Base-by-base conservation (phyloP, 2,113 vertebrate genomes). In the Oxyruncus cristatus region DNA sequence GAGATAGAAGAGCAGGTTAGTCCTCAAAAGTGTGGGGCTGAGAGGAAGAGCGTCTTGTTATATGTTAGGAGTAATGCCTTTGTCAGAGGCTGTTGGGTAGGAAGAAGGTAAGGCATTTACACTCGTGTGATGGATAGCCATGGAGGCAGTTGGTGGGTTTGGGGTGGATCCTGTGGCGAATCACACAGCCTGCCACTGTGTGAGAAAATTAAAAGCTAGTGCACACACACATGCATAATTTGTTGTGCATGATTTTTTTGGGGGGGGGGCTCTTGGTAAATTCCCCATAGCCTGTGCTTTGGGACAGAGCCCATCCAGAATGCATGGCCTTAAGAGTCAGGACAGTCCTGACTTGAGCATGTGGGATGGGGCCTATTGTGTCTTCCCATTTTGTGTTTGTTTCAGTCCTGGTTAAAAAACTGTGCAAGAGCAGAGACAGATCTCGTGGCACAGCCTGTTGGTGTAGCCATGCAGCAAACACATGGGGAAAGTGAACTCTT, bases 191-290 rank as follows among this genome's bases (percentile, higher is more conserved):
- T 61, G 18, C 11, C 17, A 0, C 23, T 33, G 11, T 56, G 16
- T 33, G 55, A n/a, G 42, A 8, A 42, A 23, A 30, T n/a, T 70
- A 72, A 24, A 75, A 62, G 62, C 41, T 16, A 17, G 27, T 42
- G 37, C 37, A 8, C 23, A 5, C 12, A 11, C 0, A 0, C 2
- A 2, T 5, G 3, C 0, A 0, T 61, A 1, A 4, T 55, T 55
- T 55, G 12, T 37, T 22, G 42, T 44, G n/a, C 6, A 0, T 1
- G 0, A 4, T 22, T 73, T 33, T 56, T 47, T 41, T 41, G 39
- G 39, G 39, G 39, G 9, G 17, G 14, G 24, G 62, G 12, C 28
- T 49, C 12, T 49, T 58, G 30, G 47, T 85, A 9, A 78, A 33
- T 14, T 52, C 16, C 5, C 19, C 14, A 2, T 33, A 81, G 59